Evolutionary conservation across 2,888 invertebrate genomes (phyloP), one percentile per base, ranked within the genome.

Genomic region (Acronicta alni): DNA sequence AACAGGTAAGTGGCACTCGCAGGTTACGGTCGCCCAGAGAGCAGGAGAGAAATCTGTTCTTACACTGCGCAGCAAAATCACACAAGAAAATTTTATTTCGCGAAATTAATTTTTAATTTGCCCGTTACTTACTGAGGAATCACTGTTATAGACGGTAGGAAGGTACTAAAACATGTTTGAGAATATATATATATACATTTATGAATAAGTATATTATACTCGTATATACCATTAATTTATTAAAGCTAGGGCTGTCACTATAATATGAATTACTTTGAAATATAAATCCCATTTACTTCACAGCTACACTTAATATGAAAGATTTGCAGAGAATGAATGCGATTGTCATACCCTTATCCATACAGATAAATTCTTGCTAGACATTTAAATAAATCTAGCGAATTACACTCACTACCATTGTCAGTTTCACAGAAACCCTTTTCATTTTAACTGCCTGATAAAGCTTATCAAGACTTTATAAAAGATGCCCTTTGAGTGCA

Each of bases 1-100:
- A 91, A 91, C 92, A 88, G 89, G 91, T 93, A 93, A 93, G 92
- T 91, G 92, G 90, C 86, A 89, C 86, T 91, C 85, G 77, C 85
- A 81, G 83, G 87, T 92, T 91, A 93, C 86, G 90, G 87, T 80
- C 91, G 89, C 85, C 84, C 65, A 12, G 89, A 89, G 90, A 86
- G 75, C 64, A 56, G 53, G 79, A 74, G 79, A 81, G 83, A 82
- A 87, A 84, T 86, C 83, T 71, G 79, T 82, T 80, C 85, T 68
- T 81, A 73, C 80, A 81, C 81, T 61, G 57, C 69, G 63, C 81
- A 81, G 83, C 65, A 79, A 85, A 89, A 90, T 89, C 88, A 87
- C 86, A 76, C 77, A 62, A 82, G 82, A 83, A 35, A 84, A 84
- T 88, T 89, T 90, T 90, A 91, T 91, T 84, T 81, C 82, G 68